Percentiles rank a stretch among this genome's conserved stretches.
Evolutionary conservation across 2,888 invertebrate genomes (phyloP).

Genomic region (Cryptosula pallasiana): DNA sequence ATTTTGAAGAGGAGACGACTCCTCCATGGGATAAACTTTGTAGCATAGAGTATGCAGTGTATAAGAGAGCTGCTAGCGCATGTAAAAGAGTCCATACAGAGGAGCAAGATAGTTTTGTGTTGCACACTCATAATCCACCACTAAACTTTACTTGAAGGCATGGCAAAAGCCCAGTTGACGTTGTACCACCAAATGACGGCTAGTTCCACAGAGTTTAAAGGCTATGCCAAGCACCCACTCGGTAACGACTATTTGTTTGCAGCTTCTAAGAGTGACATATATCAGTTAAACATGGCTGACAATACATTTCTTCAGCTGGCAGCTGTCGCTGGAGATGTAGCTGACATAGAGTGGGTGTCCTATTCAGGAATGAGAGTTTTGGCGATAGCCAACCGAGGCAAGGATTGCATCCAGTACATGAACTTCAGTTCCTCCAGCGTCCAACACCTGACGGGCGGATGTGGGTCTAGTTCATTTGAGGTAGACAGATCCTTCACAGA

Average conservation of each 20-base stretch:
- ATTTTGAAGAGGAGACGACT: too few relatives aligned
- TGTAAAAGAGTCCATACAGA: too few relatives aligned
- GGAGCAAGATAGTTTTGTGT: too few relatives aligned
- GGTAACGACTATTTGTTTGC: not conserved
- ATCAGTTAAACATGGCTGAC: not conserved
- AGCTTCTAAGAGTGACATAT: not conserved
- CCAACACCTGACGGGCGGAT: not conserved
- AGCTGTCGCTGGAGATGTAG: not conserved
- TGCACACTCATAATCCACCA: too few relatives aligned
- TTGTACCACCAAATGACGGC: too few relatives aligned
- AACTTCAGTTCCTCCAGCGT: not conserved
- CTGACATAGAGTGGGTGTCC: not conserved
- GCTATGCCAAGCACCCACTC: not conserved
- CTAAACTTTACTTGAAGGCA: too few relatives aligned
- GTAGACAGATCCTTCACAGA: not conserved
- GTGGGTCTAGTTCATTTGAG: not conserved
- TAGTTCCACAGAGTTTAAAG: too few relatives aligned
- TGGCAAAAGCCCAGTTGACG: too few relatives aligned
- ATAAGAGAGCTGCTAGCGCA: too few relatives aligned
- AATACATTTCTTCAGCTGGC: not conserved
- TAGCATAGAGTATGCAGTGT: too few relatives aligned
- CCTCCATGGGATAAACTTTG: too few relatives aligned
- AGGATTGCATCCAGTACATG: conserved; percentile 15
- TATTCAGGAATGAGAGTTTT: not conserved
- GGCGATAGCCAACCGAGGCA: not conserved